Evolutionary conservation across 2,797 vertebrate genomes (phyloP), one percentile per base, ranked within the genome.

Genomic region (Gila robusta): DNA sequence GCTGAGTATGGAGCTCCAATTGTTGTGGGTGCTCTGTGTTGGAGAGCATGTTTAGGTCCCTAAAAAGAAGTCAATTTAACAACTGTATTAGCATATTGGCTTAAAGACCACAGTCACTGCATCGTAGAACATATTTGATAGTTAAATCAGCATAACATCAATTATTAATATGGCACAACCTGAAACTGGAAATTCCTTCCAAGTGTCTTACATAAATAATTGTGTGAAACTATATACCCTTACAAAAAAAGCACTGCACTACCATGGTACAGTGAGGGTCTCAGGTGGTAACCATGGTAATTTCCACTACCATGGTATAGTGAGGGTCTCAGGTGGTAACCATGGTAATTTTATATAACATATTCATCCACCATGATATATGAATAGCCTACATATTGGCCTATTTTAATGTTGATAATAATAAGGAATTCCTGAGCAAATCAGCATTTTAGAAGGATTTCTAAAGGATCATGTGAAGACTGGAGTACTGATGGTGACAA

Each of bases 11-110:
- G 80, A 98, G 94, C 90, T 99, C 98, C 94, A 99, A 92, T 89
- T 96, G 96, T 94, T 98, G 97, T 67, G 96, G 94, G 87, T 97
- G 96, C 92, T 98, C 98, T 52, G 96, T 96, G 93, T 98, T 97
- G 0, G 97, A 98, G 81, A 98, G 95, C 98, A 99, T 99, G 91
- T 98, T 99, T 90, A 99, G 94, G 92, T 99, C 98, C 92, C 98
- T 99, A 94, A 93, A 96, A 88, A 93, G 91, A 90, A 91, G 80
- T 85, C 76, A 91, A 90, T 69, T 90, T 81, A 88, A 90, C 89
- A 89, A 88, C 67, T 70, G 23, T 47, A 35, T 83, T 62, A 82
- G 19, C 28, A 82, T 17, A 74, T n/a, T 35, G 6, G 52, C 8
- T 21, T 26, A 32, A 79, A 73, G 6, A 6, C 21, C 17, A 80